phyloP scores from a whole-genome alignment of 2,113 vertebrate genomes.

The Chauna torquata region DNA sequence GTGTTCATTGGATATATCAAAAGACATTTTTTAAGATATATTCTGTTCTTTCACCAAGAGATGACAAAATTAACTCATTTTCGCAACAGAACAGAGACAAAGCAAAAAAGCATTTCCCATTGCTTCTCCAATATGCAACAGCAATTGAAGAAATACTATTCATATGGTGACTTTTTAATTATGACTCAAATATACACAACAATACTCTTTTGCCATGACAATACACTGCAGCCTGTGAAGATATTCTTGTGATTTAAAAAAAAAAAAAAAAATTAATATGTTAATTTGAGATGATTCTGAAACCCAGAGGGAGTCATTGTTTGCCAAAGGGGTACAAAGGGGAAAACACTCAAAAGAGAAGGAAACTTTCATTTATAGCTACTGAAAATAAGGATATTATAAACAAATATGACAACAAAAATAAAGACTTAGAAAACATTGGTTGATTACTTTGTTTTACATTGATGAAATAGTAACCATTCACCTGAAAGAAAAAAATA shows the following conservation, averaged over 20 bases:
- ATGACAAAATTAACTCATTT: background rate
- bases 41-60: background rate
- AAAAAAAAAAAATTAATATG: no score
- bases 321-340: background rate
- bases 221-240: background rate
- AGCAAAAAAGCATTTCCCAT: background rate
- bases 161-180: background rate
- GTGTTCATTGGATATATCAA: background rate
- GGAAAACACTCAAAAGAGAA: background rate
- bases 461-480: background rate
- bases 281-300: background rate
- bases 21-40: background rate
- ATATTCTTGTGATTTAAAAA: background rate
- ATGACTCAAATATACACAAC: background rate
- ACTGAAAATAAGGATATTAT: background rate
- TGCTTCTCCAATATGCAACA: background rate
- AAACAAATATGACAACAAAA: background rate
- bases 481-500: background rate
- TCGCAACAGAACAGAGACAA: background rate
- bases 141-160: background rate
- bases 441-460: background rate
- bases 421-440: background rate
- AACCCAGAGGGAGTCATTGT: background rate
- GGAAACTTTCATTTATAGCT: background rate
- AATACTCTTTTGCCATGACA: background rate